phyloP scores from a whole-genome alignment of 2,113 vertebrate genomes.

The Polyodon spathula region DNA sequence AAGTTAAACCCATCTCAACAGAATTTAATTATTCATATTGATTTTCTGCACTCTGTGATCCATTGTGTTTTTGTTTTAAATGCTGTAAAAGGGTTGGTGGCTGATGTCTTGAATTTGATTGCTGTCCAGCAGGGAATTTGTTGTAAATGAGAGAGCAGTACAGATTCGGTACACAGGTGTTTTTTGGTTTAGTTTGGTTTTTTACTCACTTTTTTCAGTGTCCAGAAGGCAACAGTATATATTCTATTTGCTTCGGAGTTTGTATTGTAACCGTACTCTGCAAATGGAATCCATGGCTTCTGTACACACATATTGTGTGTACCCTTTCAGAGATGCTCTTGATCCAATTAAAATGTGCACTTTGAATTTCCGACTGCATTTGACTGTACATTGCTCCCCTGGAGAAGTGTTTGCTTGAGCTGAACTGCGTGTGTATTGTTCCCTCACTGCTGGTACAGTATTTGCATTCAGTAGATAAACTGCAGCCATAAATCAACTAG shows the following conservation, averaged over 20 bases:
- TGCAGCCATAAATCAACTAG: not conserved
- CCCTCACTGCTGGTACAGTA: not conserved
- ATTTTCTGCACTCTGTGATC: not conserved
- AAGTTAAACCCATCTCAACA: not conserved
- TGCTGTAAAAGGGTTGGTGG: not conserved
- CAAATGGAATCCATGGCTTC: too few species aligned
- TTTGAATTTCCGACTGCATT: not conserved
- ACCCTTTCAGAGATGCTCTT: too few species aligned
- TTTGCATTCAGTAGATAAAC: constrained; percentile 1
- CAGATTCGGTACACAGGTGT: too few species aligned
- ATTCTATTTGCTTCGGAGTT: too few species aligned
- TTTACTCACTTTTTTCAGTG: too few species aligned
- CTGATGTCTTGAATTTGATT: not conserved
- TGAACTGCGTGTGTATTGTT: constrained; percentile 4
- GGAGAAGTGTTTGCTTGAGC: not conserved
- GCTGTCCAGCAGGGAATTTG: too few species aligned
- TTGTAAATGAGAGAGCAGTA: too few species aligned
- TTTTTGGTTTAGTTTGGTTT: too few species aligned
- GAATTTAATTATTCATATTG: constrained; percentile 6
- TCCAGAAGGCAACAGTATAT: too few species aligned
- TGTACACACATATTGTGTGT: too few species aligned
- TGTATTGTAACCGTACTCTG: too few species aligned
- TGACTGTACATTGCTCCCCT: too few species aligned
- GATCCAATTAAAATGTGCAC: not conserved
- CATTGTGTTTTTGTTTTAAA: constrained; percentile 1